Evolutionary conservation across 1,140 invertebrate genomes (phyloP).

Genomic region (Prorops nasuta): DNA sequence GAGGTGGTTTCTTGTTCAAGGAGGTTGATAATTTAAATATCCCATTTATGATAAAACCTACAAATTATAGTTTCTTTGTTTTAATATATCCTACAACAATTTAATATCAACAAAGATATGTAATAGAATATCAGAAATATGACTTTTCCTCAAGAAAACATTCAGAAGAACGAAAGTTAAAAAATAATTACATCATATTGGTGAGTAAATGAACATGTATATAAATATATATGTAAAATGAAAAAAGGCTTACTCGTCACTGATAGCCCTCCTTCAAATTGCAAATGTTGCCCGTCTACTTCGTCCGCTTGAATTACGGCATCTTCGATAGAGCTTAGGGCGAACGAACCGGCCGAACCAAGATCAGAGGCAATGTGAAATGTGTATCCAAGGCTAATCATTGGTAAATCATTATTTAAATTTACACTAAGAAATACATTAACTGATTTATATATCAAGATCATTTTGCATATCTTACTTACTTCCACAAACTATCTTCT

Average conservation of each 20-base stretch:
- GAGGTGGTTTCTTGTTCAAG: constrained; percentile 69
- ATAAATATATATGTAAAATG: not conserved
- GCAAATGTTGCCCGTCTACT: constrained; percentile 81
- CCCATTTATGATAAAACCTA: constrained; percentile 71
- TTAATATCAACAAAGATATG: constrained; percentile 1
- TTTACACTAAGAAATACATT: constrained; percentile 8
- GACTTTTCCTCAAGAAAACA: constrained; percentile 24
- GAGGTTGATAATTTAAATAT: constrained; percentile 70
- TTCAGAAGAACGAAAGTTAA: constrained; percentile 36
- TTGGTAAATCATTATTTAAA: constrained; percentile 2
- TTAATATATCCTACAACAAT: not conserved
- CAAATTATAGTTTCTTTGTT: constrained; percentile 16
- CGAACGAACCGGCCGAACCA: constrained; percentile 66
- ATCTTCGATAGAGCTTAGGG: constrained; percentile 82
- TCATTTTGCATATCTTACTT: constrained; percentile 31
- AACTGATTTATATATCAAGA: not conserved
- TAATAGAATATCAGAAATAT: too few relatives aligned
- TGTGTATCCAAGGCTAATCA: constrained; percentile 74
- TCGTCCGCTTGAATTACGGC: constrained; percentile 93
- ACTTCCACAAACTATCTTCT: constrained; percentile 74
- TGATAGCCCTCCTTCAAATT: constrained; percentile 90
- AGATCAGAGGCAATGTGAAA: constrained; percentile 76
- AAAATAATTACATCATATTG: not conserved
- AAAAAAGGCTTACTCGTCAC: constrained; percentile 53
- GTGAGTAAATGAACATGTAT: constrained; percentile 1